Base-by-base conservation (phyloP, 2,797 vertebrate species). In the Diceros bicornis region DNA sequence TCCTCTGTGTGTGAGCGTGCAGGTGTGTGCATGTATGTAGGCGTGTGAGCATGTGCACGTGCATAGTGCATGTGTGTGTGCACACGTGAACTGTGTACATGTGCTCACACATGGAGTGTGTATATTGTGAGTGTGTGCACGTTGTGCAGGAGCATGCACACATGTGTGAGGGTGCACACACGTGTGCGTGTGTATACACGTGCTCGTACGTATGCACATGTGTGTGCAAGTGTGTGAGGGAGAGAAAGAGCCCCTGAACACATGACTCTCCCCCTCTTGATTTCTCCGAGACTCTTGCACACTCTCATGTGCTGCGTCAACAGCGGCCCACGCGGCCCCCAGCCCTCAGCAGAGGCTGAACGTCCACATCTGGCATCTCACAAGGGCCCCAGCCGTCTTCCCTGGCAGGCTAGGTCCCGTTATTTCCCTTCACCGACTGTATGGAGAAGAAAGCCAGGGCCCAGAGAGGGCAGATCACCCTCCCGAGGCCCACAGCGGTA, bases 251-350 rank as follows among this genome's bases (percentile, higher is more conserved):
- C 21, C 10, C 62, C 34, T 29, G 52, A 44, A 21, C 10, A 0
- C 3, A 0, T 3, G 1, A 55, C 4, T 10, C 23, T 12, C 41
- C 2, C 6, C 25, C 3, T 55, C 47, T 25, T 2, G 12, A 8
- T 0, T 13, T 44, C 12, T 12, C 37, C 1, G 0, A 3, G 21
- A 13, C 74, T 27, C 32, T 29, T 9, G 27, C 8, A 16, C 6
- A 1, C 32, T 11, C 9, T 8, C 1, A 0, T 3, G 12, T 4
- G 5, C 27, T 17, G 5, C 5, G 74, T 2, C 6, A 13, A 4
- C 0, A 14, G 9, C 0, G 0, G 8, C 27, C 27, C 17, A 5
- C 2, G 2, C 0, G 0, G 34, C 18, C 52, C 52, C 21, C 4
- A 0, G 44, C 34, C 83, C 32, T 2, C 11, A 2, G 4, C 2